A percentile compares a stretch with the other conserved stretches of the same genome.
Conservation (phyloP, 2,888 invertebrate species). For the Limenitis camilla region DNA sequence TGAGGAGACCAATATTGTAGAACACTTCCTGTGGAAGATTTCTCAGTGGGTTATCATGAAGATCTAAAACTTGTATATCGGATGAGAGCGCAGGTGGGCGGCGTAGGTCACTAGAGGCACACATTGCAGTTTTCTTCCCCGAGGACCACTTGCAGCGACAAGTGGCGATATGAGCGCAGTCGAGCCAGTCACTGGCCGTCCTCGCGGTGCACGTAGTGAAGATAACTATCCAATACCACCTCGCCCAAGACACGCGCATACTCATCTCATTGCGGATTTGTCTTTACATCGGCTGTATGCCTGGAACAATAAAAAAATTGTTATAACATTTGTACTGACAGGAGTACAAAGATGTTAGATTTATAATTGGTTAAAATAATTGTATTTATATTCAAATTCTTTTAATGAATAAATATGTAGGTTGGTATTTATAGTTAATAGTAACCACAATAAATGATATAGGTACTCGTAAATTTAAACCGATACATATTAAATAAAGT, state of each 20-base stretch:
- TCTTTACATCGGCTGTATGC: conserved; percentile 67
- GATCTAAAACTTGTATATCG: conserved; percentile 81
- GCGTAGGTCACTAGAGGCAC: conserved; percentile 86
- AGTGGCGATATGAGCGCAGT: conserved; percentile 86
- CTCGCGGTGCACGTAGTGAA: conserved; percentile 67
- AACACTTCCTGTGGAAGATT: conserved; percentile 86
- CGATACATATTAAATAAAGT: conserved; percentile 66
- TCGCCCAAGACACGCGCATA: conserved; percentile 72
- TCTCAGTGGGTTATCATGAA: conserved; percentile 86
- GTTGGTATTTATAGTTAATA: too few species aligned
- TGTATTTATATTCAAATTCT: too few species aligned
- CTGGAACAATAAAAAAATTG: conserved; percentile 56
- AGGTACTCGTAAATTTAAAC: too few species aligned
- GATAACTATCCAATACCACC: conserved; percentile 72
- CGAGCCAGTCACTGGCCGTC: conserved; percentile 85
- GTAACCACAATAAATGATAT: too few species aligned
- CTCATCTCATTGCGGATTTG: conserved; percentile 72
- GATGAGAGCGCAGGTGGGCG: conserved; percentile 79
- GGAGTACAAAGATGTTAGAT: too few species aligned
- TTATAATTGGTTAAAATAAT: too few species aligned
- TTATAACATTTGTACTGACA: background rate
- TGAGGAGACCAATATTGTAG: conserved; percentile 83
- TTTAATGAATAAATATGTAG: too few species aligned
- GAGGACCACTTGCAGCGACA: conserved; percentile 95
- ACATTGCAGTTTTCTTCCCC: conserved; percentile 91